Evolutionary conservation across 2,113 vertebrate genomes (phyloP), one percentile per base, ranked within the genome.

Genomic region (Zosterops pallidus): DNA sequence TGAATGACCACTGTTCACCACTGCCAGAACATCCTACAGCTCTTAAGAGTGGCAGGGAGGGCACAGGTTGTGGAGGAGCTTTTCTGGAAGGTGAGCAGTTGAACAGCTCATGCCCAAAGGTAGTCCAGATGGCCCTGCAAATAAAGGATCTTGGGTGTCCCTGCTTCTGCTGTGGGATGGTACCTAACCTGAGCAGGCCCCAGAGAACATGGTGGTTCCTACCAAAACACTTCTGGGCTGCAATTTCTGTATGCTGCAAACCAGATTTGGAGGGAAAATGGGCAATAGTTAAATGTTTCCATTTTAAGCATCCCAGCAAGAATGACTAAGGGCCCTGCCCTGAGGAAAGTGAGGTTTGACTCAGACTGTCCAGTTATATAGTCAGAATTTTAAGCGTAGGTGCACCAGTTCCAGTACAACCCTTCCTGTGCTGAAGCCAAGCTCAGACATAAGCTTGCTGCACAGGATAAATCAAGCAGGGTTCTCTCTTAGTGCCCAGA

Each of bases 1-100:
- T 25, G 55, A 33, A 42, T 50, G 19, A 84, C 28, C 20, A 53
- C 0, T 0, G 9, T 78, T 81, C 65, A 56, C 31, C 5, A 4
- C 20, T 77, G 35, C 50, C 46, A 93, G 50, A 74, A 44, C 15
- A 65, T 31, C 25, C 28, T 75, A 20, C 37, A 84, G 50, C 69
- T 53, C n/a, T 37, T 37, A 24, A 41, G 15, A 62, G 12, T 2
- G 1, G 41, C 26, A 74, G 22, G 63, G 11, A 53, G 6, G 22
- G 26, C 7, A 15, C 33, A 80, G 29, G 29, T 9, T 59, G 15
- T 18, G 3, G 16, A 88, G 22, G 17, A 68, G 5, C 6, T 59
- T 79, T 67, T 28, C 9, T 50, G 26, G 26, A 89, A 83, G 18
- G 6, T 9, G 4, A 11, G 31, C 8, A n/a, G 10, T 31, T 26